A percentile compares a stretch with the other conserved stretches of the same genome.
phyloP scores from a whole-genome alignment of 2,113 vertebrate genomes.

The Synodontis membranacea region DNA sequence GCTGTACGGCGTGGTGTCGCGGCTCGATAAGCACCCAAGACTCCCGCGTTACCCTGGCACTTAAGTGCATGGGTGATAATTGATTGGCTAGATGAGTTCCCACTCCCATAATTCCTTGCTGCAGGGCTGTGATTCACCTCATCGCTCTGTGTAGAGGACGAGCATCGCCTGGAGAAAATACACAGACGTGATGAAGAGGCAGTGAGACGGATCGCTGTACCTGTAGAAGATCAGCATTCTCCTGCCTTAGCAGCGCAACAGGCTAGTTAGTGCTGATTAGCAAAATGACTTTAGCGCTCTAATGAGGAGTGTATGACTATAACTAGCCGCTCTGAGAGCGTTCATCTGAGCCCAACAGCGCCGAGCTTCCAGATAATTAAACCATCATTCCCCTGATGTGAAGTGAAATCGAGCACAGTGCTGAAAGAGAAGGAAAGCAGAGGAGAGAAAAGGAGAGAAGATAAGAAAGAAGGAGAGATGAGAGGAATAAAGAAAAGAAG shows the following conservation, averaged over 20 bases:
- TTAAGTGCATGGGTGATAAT: neutral
- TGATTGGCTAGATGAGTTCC: neutral
- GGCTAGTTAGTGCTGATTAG: neutral
- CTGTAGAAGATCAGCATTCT: neutral
- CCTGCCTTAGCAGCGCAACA: neutral
- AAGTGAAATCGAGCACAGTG: neutral
- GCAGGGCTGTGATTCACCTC: neutral
- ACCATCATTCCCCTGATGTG: neutral
- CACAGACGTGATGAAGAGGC: neutral
- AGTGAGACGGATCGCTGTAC: neutral
- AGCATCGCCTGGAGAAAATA: neutral
- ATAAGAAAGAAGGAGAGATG: neutral
- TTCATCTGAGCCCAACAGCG: neutral
- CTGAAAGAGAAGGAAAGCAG: neutral
- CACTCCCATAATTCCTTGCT: constrained; percentile 1
- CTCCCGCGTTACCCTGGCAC: neutral
- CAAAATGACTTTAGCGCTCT: neutral
- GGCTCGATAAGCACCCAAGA: neutral
- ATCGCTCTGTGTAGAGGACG: neutral
- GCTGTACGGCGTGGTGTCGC: neutral
- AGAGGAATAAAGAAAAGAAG: neutral
- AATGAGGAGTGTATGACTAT: neutral
- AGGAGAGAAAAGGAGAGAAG: neutral
- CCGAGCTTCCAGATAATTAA: neutral
- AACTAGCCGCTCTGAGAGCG: neutral